Percentiles rank a stretch among this genome's conserved stretches.
Evolutionary conservation across 2,888 invertebrate species (phyloP).

Genomic region (Ophion slaviceki): DNA sequence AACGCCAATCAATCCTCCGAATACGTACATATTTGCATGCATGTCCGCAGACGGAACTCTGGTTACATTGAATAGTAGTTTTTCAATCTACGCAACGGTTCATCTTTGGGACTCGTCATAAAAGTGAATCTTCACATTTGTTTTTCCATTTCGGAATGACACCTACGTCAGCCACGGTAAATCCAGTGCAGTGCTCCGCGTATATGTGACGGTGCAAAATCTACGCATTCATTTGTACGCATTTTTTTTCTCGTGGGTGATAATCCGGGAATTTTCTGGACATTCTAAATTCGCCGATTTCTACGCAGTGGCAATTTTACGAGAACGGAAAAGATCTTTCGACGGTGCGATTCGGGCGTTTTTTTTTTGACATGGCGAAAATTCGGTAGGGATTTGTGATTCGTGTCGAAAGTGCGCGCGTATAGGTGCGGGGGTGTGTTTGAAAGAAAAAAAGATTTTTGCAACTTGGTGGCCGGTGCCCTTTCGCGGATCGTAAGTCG

Average conservation of each 20-base stretch:
- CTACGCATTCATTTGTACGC: too few relatives aligned
- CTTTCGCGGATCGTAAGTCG: slow-evolving; percentile 7
- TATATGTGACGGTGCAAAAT: neutral
- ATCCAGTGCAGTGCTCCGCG: neutral
- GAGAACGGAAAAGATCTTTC: neutral
- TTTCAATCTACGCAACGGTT: neutral
- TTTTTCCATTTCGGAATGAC: neutral
- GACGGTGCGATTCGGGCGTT: neutral
- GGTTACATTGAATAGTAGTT: neutral
- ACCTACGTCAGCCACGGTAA: neutral
- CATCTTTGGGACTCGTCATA: neutral
- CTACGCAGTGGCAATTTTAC: neutral
- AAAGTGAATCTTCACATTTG: neutral
- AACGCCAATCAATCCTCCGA: neutral
- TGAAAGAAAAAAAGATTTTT: neutral
- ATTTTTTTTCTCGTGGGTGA: neutral
- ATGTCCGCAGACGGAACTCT: neutral
- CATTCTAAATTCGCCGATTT: neutral
- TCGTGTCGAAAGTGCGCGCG: neutral
- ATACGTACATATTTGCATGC: neutral
- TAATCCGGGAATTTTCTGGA: neutral
- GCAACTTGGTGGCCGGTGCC: neutral
- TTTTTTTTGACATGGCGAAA: slow-evolving; percentile 1
- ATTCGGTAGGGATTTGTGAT: neutral
- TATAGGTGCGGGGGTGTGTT: neutral